Evolutionary conservation across 2,888 invertebrate species (phyloP).

Genomic region (Leptinotarsa tumamoca): DNA sequence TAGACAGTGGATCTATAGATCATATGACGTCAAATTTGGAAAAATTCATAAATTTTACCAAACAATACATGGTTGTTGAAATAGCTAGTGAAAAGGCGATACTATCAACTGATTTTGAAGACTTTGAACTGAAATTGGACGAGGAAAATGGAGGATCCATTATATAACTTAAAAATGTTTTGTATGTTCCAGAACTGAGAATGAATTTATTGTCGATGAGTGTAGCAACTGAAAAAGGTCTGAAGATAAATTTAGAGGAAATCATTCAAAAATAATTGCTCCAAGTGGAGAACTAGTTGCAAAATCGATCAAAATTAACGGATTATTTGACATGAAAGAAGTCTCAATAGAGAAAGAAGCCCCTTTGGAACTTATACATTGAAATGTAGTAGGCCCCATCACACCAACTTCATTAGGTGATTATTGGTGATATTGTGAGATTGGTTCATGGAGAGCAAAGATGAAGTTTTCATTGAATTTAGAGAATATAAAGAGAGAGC

Average conservation of each 20-base stretch:
- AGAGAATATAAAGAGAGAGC: neutral
- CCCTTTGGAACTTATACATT: neutral
- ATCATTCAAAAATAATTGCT: constrained; percentile 4
- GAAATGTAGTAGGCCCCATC: constrained; percentile 19
- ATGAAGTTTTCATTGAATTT: neutral
- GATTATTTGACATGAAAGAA: neutral
- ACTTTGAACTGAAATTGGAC: neutral
- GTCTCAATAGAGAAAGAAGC: neutral
- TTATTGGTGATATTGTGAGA: neutral
- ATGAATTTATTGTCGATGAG: constrained; percentile 11
- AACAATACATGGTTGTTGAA: neutral
- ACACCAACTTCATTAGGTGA: neutral
- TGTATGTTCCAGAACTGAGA: constrained; percentile 12
- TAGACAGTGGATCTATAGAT: constrained; percentile 2
- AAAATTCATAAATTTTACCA: constrained; percentile 1
- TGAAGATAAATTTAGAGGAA: constrained; percentile 7
- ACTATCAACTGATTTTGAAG: constrained; percentile 1
- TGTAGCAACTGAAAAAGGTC: constrained; percentile 10
- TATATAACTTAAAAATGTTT: neutral
- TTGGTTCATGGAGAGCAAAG: constrained; percentile 1
- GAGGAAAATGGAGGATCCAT: neutral
- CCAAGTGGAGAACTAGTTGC: neutral
- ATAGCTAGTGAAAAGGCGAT: neutral
- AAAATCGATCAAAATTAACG: neutral
- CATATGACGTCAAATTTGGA: constrained; percentile 4